Evolutionary conservation across 1,140 invertebrate genomes (phyloP).

Genomic region (Lysiphlebus fabarum): DNA sequence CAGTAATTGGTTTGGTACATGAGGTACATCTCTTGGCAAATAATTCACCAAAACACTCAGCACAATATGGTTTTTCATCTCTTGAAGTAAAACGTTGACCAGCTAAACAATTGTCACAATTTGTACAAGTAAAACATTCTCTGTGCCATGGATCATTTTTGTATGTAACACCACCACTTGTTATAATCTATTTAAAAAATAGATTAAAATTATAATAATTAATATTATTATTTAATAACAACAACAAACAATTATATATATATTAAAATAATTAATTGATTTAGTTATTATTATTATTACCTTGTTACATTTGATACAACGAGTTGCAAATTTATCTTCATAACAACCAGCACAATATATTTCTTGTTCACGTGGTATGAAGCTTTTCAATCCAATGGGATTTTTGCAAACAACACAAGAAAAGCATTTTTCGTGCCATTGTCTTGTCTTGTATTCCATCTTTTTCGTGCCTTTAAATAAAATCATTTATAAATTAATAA

Average conservation of each 20-base stretch:
- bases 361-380: conserved; percentile 97
- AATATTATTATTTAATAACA: too few relatives aligned
- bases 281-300: too few relatives aligned
- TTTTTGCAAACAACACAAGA: conserved; percentile 96
- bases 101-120: conserved; percentile 92
- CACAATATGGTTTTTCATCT: conserved; percentile 99
- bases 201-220: too few relatives aligned
- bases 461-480: conserved; percentile 90
- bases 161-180: conserved; percentile 97
- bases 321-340: conserved; percentile 97
- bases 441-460: conserved; percentile 99
- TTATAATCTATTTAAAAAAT: too few relatives aligned
- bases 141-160: conserved; percentile 99
- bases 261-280: too few relatives aligned
- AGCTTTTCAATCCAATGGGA: conserved; percentile 98
- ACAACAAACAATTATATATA: too few relatives aligned
- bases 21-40: conserved; percentile 98
- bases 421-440: conserved; percentile 99
- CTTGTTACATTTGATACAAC: conserved; percentile 98
- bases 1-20: conserved; percentile 96
- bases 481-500: conserved; percentile 19
- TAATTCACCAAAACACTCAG: conserved; percentile 96
- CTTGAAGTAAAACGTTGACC: conserved; percentile 97
- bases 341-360: conserved; percentile 99
- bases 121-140: conserved; percentile 97